Evolutionary conservation across 2,113 vertebrate genomes (phyloP).

Genomic region (Mustelus asterias): DNA sequence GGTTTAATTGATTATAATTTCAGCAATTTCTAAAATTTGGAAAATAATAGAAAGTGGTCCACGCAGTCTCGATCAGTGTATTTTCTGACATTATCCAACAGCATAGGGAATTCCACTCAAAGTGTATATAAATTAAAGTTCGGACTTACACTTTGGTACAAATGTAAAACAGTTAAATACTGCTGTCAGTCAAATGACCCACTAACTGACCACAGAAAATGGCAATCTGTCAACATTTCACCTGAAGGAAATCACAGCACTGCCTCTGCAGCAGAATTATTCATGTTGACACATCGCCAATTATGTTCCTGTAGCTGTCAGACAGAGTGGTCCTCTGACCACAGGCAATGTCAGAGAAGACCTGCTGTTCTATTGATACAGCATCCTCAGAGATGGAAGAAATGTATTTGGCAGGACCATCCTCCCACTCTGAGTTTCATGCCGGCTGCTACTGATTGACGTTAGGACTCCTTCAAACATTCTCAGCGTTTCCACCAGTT

Average conservation of each 20-base stretch:
- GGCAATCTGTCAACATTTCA: not conserved
- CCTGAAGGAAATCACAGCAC: not conserved
- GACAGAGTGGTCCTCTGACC: not conserved
- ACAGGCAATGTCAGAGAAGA: not conserved
- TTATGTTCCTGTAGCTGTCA: not conserved
- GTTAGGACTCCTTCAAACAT: not conserved
- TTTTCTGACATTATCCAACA: not conserved
- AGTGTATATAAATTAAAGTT: not conserved
- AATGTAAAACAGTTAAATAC: not conserved
- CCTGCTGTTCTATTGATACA: not conserved
- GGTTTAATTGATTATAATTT: not conserved
- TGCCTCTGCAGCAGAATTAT: not conserved
- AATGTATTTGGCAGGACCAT: not conserved
- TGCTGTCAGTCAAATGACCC: not conserved
- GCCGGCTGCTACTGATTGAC: not conserved
- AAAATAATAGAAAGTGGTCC: not conserved
- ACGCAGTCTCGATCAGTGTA: not conserved
- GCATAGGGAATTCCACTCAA: not conserved
- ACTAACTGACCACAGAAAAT: not conserved
- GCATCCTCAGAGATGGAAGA: not conserved
- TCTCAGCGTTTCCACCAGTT: not conserved
- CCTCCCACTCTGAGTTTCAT: not conserved
- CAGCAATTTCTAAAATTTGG: not conserved
- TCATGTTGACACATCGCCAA: not conserved
- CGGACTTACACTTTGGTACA: not conserved